Conservation (phyloP, 2,113 vertebrate species). For the Nanger granti region DNA sequence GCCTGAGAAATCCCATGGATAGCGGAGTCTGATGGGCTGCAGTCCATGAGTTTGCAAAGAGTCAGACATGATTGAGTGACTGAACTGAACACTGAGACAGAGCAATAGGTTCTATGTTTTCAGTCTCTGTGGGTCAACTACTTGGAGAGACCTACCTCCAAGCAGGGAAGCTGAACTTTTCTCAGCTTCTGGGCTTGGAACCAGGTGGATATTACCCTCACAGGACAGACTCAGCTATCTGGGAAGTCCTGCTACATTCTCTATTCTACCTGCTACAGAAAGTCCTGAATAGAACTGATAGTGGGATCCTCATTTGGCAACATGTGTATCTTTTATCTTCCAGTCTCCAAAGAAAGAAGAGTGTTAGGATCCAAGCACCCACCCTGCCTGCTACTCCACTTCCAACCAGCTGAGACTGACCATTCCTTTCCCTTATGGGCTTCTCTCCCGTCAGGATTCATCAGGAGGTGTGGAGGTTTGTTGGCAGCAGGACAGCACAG, state of each 20-base stretch:
- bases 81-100: neutral
- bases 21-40: neutral
- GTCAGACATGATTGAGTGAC: neutral
- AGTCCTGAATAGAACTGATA: neutral
- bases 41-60: neutral
- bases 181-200: neutral
- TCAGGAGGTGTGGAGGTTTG: neutral
- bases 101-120: neutral
- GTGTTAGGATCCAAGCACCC: neutral
- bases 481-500: neutral
- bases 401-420: neutral
- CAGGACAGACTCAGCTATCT: neutral
- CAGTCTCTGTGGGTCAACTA: neutral
- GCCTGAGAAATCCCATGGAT: neutral
- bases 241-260: neutral
- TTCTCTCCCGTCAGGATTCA: neutral
- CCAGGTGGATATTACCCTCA: too few species aligned
- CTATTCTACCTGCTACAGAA: neutral
- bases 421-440: neutral
- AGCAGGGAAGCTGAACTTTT: neutral
- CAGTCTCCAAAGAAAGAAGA: neutral
- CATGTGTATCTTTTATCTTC: neutral
- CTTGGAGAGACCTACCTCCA: neutral
- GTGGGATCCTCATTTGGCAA: neutral
- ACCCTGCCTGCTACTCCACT: neutral